Evolutionary conservation across 2,888 invertebrate genomes (phyloP).

Genomic region (Agrilus biguttatus): DNA sequence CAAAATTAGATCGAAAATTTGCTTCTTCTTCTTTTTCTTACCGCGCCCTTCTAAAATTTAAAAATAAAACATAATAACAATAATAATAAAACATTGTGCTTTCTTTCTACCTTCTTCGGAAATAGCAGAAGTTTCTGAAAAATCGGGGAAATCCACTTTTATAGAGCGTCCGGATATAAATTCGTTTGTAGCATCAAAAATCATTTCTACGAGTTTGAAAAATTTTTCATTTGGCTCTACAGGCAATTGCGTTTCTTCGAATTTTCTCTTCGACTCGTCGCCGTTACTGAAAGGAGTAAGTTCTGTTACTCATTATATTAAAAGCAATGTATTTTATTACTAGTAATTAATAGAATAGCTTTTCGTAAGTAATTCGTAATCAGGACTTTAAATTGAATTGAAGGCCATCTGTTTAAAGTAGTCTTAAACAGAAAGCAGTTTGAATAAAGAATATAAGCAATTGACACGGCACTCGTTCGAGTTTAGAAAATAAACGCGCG

Average conservation of each 20-base stretch:
- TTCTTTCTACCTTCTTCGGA: slow-evolving; percentile 55
- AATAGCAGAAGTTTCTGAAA: slow-evolving; percentile 46
- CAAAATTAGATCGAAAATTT: slow-evolving; percentile 50
- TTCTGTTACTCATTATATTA: no score
- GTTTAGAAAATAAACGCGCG: no score
- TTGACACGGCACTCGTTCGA: no score
- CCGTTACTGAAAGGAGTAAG: slow-evolving; percentile 10
- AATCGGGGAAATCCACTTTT: slow-evolving; percentile 56
- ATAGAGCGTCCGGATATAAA: slow-evolving; percentile 48
- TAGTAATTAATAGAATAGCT: neutral
- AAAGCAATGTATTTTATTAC: no score
- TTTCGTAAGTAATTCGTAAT: neutral
- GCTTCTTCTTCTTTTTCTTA: slow-evolving; percentile 43
- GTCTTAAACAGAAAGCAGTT: no score
- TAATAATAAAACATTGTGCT: neutral
- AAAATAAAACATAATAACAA: slow-evolving; percentile 7
- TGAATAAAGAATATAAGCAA: no score
- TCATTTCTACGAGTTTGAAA: slow-evolving; percentile 38
- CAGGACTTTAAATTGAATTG: neutral
- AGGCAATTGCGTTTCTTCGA: slow-evolving; percentile 25
- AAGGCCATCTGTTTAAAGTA: no score
- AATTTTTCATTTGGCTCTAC: slow-evolving; percentile 36
- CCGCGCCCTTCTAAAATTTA: slow-evolving; percentile 43
- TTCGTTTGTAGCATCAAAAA: slow-evolving; percentile 39
- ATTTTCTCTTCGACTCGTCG: slow-evolving; percentile 7